Conservation (phyloP, 2,888 invertebrate species). For the Drosophila limbata region DNA sequence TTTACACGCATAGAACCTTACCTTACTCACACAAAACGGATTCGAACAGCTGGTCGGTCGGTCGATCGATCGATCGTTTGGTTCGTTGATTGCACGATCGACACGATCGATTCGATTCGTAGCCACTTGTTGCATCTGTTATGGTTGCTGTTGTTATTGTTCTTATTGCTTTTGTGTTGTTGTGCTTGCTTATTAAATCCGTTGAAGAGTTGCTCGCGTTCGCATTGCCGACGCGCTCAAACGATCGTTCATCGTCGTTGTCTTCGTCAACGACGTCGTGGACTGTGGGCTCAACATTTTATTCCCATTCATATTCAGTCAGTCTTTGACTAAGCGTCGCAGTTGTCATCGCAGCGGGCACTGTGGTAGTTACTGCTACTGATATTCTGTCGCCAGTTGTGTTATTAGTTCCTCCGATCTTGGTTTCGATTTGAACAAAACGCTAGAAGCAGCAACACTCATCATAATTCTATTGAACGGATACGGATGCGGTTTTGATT, state of each 20-base stretch:
- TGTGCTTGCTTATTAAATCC: slow-evolving; percentile 53
- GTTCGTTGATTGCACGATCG: slow-evolving; percentile 52
- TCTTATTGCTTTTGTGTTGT: slow-evolving; percentile 14
- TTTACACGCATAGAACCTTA: slow-evolving; percentile 43
- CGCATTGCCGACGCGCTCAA: slow-evolving; percentile 54
- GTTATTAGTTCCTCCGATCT: slow-evolving; percentile 47
- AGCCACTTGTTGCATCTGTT: slow-evolving; percentile 71
- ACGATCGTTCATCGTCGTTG: slow-evolving; percentile 39
- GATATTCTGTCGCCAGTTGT: slow-evolving; percentile 20
- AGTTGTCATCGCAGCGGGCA: slow-evolving; percentile 59
- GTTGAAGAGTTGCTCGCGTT: slow-evolving; percentile 63
- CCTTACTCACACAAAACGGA: slow-evolving; percentile 74
- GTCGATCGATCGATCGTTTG: slow-evolving; percentile 45
- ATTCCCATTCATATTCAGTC: slow-evolving; percentile 66
- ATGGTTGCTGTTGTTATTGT: slow-evolving; percentile 28
- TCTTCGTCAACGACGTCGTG: slow-evolving; percentile 20
- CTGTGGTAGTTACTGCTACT: slow-evolving; percentile 47
- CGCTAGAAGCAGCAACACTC: slow-evolving; percentile 20
- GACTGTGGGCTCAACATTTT: slow-evolving; percentile 50
- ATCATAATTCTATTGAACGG: slow-evolving; percentile 49
- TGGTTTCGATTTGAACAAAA: slow-evolving; percentile 25
- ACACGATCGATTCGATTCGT: slow-evolving; percentile 55
- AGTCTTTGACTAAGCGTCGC: slow-evolving; percentile 77
- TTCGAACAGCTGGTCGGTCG: slow-evolving; percentile 74
- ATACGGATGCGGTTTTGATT: slow-evolving; percentile 64